A percentile compares a stretch with the other conserved stretches of the same genome.
These are phyloP conservation scores for Barnardius zonarius DNA, from an alignment of 2,113 vertebrate species.

Conservation along the genomic window DNA sequence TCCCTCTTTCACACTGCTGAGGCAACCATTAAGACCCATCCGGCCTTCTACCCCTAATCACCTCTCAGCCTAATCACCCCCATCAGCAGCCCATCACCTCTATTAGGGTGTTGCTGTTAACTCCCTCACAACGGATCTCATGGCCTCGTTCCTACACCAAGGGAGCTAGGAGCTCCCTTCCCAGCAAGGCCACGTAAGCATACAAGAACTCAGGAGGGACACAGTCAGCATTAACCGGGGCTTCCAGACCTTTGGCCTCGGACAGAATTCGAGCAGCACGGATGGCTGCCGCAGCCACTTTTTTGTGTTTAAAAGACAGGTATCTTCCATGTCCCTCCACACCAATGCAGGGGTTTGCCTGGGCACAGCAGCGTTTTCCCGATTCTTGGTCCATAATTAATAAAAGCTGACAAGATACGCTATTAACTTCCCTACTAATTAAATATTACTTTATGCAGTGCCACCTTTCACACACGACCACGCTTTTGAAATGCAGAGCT, in stretches of 20 bases:
- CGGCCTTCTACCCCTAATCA: not conserved
- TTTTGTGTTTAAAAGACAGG: not conserved
- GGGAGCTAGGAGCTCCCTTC: not conserved
- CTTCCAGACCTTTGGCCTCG: not conserved
- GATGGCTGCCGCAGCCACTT: not conserved
- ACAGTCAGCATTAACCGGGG: not conserved
- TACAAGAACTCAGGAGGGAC: not conserved
- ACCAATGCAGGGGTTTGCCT: not conserved
- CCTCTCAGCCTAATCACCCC: not conserved
- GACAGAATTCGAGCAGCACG: not conserved
- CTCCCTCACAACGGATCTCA: not conserved
- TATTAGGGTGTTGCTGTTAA: not conserved
- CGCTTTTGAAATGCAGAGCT: not conserved
- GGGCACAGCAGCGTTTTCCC: not conserved
- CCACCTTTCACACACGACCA: not conserved
- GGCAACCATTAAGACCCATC: not conserved
- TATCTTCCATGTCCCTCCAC: accelerated
- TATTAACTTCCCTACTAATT: not conserved
- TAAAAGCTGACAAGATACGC: not conserved
- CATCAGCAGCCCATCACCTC: not conserved
- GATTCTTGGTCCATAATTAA: not conserved
- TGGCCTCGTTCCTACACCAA: not conserved
- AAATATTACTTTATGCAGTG: not conserved
- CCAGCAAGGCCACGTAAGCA: not conserved
- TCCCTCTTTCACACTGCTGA: not conserved